Percentiles rank a stretch among this genome's conserved stretches.
phyloP scores from a whole-genome alignment of 2,888 invertebrate species.

The Plebejus melissa region DNA sequence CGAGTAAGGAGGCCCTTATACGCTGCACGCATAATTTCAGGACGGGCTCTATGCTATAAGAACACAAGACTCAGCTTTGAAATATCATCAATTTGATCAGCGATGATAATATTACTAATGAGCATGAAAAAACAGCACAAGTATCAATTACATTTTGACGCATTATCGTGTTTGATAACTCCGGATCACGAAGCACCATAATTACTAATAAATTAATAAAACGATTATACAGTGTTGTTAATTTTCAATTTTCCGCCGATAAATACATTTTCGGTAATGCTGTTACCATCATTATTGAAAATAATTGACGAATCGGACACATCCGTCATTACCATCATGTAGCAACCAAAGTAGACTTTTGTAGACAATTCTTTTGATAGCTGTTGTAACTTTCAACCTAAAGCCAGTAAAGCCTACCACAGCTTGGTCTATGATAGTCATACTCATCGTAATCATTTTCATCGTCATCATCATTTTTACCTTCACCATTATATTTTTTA shows the following conservation, averaged over 20 bases:
- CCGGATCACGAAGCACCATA: slow-evolving; percentile 7
- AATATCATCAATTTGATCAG: background rate
- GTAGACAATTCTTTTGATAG: background rate
- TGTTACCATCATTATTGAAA: slow-evolving; percentile 6
- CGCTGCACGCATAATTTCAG: background rate
- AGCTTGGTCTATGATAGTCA: too few species aligned
- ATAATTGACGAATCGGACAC: slow-evolving; percentile 11
- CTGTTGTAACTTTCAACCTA: too few species aligned
- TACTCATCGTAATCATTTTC: too few species aligned
- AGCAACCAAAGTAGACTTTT: background rate
- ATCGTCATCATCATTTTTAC: too few species aligned
- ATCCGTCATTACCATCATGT: background rate
- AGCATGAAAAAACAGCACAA: background rate
- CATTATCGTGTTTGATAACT: background rate
- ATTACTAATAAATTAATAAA: slow-evolving; percentile 20
- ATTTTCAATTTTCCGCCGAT: slow-evolving; percentile 22
- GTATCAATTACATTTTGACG: slow-evolving; percentile 1
- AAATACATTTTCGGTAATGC: slow-evolving; percentile 12
- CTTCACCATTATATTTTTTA: too few species aligned
- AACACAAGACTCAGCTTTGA: too few species aligned
- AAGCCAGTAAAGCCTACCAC: background rate
- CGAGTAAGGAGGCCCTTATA: too few species aligned
- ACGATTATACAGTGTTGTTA: slow-evolving; percentile 17
- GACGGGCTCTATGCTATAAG: background rate
- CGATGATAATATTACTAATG: background rate